Evolutionary conservation across 2,888 invertebrate genomes (phyloP), one percentile per base, ranked within the genome.

Genomic region (Athalia rosae): DNA sequence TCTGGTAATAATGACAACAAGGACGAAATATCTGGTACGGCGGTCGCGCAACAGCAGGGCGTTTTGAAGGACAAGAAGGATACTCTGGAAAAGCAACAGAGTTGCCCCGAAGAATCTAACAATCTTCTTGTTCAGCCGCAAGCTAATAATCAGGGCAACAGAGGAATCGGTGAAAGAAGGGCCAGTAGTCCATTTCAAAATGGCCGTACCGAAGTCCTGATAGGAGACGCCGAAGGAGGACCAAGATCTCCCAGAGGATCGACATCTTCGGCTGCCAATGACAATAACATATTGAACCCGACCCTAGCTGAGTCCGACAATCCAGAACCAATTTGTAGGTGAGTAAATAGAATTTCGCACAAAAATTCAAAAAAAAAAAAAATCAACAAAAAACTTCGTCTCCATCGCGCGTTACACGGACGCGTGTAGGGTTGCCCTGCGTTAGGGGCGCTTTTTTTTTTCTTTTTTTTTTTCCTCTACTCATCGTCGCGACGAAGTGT

Each of bases 181-280:
- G 90, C 92, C 50, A 92, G 92, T 81, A 92, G 92, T 83, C 93
- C 93, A 62, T 93, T 92, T 88, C 91, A 92, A 86, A 95, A 95
- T 93, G 95, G 95, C 73, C 91, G 94, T 82, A 94, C 94, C 85
- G 95, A 95, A 90, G 93, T 95, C 86, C 91, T 95, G 88, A 92
- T 95, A 85, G 94, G 94, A 8, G 93, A 94, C 81, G 83, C 87
- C 77, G 89, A 89, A 82, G 89, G 89, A 81, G 88, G 89, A 71
- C 89, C 90, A 85, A 87, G 91, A 87, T 90, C 90, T 82, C 88
- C 88, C 74, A 85, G 89, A 79, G 89, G 89, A 82, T 89, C 89
- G 78, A 89, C 89, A 73, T 89, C 89, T 77, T 89, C 87, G 79
- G 85, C 89, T 74, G 84, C 86, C 13, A 88, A 87, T 84, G 89